Conservation (phyloP, 2,113 vertebrate species). For the Alectura lathami region DNA sequence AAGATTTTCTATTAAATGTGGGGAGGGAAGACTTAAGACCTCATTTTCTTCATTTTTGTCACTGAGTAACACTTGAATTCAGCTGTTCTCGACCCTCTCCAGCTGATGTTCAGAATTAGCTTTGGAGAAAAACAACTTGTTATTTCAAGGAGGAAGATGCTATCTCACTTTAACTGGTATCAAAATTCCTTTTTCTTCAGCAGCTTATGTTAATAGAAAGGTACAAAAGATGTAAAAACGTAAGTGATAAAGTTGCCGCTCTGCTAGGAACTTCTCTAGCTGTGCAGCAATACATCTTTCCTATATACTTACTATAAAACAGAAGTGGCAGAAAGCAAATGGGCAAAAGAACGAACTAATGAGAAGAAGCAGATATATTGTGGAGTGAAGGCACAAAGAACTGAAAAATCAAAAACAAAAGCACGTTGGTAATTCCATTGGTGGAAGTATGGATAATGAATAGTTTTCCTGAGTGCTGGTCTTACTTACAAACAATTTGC, state of each 20-base stretch:
- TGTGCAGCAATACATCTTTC: neutral
- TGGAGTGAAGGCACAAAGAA: neutral
- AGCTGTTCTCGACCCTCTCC: neutral
- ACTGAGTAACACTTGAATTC: neutral
- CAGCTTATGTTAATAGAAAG: neutral
- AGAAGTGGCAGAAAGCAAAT: neutral
- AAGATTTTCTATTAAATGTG: neutral
- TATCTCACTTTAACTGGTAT: neutral
- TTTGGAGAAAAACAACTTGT: neutral
- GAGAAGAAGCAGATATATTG: neutral
- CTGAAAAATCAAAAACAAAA: neutral
- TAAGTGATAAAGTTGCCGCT: neutral
- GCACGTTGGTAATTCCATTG: neutral
- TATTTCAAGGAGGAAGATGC: neutral
- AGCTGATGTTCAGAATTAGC: conserved; percentile 5
- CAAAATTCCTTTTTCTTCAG: neutral
- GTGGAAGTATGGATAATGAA: neutral
- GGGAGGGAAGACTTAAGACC: neutral
- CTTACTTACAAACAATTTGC: neutral
- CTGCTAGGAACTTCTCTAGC: neutral
- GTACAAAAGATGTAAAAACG: neutral
- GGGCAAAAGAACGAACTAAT: neutral
- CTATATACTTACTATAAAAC: neutral
- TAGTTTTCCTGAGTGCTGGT: neutral
- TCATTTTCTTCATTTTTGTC: neutral